Base-by-base conservation (phyloP, 2,797 vertebrate species). In the Muscicapa comitata region DNA sequence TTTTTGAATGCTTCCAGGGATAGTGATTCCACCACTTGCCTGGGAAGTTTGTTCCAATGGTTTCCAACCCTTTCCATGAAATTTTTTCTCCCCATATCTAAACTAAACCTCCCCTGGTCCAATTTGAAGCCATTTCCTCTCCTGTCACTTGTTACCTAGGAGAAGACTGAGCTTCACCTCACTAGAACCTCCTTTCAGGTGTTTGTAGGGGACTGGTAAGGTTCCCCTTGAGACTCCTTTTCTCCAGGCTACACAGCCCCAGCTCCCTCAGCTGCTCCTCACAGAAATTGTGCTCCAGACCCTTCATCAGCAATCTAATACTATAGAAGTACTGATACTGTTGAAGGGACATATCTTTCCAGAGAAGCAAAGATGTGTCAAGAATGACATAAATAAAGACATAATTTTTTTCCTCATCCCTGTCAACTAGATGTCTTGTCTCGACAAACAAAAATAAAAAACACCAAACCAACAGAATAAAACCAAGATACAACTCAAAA, bases 281-380 rank as follows among this genome's bases (percentile, higher is more conserved):
- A 21, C 3, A 63, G 50, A 25, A 70, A 51, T 0, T 51, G 28
- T 76, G 50, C 65, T 63, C 72, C 42, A 50, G 26, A 61, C 54
- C 18, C 28, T 43, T 26, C 43, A 50, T 17, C 57, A 70, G 51
- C 9, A 79, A 67, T 15, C 42, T 59, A 63, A 7, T 17, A 35
- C 18, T 21, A 12, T 1, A 0, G 10, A 68, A 42, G 4, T 21
- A 29, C 28, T 66, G 38, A 76, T 28, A 50, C 7, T 40, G 11
- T 2, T 68, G 28, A 62, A 90, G 11, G 42, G 16, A 29, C 24
- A 5, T 2, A 54, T 21, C 26, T 47, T 82, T 70, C 23, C 47
- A 76, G 38, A 51, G n/a, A 79, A 81, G 17, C 6, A 40, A 80
- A 87, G 31, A 57, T 7, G 5, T 50, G 83, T 28, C 57, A 61